These are phyloP conservation scores for Circaetus cinerascens DNA, from an alignment of 2,113 vertebrate species.

Conservation along the genomic window DNA sequence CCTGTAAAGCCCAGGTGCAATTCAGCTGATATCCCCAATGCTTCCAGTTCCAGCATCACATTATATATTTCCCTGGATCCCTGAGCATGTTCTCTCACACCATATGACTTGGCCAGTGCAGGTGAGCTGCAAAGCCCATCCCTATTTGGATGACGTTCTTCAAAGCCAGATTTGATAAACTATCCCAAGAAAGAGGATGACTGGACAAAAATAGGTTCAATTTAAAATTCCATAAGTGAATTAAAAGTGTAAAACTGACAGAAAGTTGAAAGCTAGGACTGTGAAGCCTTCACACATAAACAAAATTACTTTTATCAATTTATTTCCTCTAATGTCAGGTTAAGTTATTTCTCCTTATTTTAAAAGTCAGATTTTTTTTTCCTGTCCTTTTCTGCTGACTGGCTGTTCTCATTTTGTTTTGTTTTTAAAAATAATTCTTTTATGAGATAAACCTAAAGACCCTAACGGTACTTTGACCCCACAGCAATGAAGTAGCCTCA, in stretches of 20 bases:
- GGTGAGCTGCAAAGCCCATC: neutral
- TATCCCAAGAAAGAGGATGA: neutral
- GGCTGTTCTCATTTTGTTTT: neutral
- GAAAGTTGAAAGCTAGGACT: neutral
- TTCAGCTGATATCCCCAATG: neutral
- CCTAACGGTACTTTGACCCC: neutral
- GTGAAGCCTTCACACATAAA: neutral
- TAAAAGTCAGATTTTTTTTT: neutral
- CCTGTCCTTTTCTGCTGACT: neutral
- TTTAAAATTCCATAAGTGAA: neutral
- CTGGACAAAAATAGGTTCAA: neutral
- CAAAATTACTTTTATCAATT: constrained; percentile 48
- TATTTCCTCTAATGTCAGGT: neutral
- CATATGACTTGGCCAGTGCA: neutral
- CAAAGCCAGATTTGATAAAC: neutral
- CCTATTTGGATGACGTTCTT: neutral
- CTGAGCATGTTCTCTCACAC: neutral
- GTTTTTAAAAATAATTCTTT: neutral
- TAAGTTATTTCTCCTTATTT: neutral
- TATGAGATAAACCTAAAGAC: neutral
- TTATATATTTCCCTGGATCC: neutral
- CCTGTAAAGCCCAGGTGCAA: neutral
- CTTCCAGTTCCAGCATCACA: neutral
- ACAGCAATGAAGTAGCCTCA: neutral
- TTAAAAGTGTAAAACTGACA: neutral